Conservation (phyloP, 2,888 invertebrate species). For the Crepidodera aurea region DNA sequence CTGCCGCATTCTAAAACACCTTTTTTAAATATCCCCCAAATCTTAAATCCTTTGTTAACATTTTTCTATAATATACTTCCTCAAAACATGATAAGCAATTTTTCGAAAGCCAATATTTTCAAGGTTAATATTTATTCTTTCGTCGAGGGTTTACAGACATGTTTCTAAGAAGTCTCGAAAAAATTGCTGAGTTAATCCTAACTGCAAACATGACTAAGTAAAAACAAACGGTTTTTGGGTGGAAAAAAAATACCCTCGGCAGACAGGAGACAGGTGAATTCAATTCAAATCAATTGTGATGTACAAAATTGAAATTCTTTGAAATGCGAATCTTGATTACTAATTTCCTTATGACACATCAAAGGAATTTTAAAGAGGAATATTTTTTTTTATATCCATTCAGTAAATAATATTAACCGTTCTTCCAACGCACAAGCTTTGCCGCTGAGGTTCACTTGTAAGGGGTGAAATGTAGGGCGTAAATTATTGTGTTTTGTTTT, state of each 20-base stretch:
- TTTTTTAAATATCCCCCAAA: background rate
- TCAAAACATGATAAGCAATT: conserved; percentile 5
- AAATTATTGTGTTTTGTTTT: no score
- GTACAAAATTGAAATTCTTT: background rate
- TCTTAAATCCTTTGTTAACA: background rate
- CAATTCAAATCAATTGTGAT: background rate
- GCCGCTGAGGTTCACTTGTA: no score
- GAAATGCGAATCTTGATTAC: background rate
- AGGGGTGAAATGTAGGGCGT: no score
- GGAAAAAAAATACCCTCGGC: background rate
- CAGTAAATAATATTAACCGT: no score
- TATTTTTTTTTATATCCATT: no score
- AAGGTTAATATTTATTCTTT: conserved; percentile 7
- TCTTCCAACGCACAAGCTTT: no score
- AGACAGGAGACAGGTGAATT: conserved; percentile 11
- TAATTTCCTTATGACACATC: background rate
- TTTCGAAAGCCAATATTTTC: background rate
- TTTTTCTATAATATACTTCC: background rate
- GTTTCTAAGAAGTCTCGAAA: conserved; percentile 4
- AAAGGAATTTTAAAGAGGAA: background rate
- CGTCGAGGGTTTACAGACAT: conserved; percentile 15
- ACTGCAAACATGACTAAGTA: conserved; percentile 26
- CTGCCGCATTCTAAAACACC: background rate
- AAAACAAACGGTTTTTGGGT: conserved; percentile 12
- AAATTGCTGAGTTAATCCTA: conserved; percentile 18